phyloP scores from a whole-genome alignment of 2,113 vertebrate species.

The Noctilio leporinus region DNA sequence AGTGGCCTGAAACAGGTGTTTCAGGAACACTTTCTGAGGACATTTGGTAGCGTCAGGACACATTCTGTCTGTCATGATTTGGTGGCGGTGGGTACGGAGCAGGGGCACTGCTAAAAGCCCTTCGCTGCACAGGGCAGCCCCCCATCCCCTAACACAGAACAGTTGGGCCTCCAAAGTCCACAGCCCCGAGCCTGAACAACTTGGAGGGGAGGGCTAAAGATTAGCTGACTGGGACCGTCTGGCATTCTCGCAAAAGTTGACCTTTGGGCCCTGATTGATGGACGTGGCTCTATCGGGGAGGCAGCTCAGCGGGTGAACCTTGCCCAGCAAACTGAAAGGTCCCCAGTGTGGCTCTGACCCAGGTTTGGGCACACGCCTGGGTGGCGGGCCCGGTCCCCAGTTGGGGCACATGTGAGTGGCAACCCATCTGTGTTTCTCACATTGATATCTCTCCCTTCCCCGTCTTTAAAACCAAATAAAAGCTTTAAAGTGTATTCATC shows the following conservation, averaged over 20 bases:
- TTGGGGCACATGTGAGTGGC: no score
- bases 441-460: no score
- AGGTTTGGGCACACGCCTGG: no score
- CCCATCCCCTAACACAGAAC: not conserved
- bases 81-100: not conserved
- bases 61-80: not conserved
- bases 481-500: no score
- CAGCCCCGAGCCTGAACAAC: not conserved
- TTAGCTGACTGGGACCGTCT: no score
- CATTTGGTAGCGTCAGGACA: not conserved
- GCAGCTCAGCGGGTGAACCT: no score
- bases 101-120: not conserved
- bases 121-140: rapidly evolving
- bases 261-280: not conserved
- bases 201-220: not conserved
- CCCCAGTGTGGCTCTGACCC: no score
- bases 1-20: not conserved
- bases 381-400: no score
- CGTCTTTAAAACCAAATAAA: no score
- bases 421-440: no score
- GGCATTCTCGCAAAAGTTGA: not conserved
- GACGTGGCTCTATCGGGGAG: no score
- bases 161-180: rapidly evolving
- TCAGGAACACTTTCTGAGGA: not conserved
- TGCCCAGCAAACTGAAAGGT: no score